Evolutionary conservation across 2,797 vertebrate species (phyloP).

Genomic region (Lateolabrax maculatus): DNA sequence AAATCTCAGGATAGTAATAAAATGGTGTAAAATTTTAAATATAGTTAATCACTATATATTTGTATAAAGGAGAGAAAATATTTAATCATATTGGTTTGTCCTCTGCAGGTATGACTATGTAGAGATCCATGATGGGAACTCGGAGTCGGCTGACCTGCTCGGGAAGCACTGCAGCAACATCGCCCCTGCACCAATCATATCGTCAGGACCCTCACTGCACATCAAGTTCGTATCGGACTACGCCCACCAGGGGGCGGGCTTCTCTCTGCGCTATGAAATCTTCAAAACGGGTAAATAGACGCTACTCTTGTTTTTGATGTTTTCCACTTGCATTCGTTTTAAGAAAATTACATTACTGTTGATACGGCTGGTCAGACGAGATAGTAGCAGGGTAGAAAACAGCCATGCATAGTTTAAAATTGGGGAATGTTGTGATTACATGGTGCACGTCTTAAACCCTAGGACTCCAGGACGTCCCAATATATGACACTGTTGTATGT

Average conservation of each 20-base stretch:
- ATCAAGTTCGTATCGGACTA: constrained; percentile 99
- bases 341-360: background rate
- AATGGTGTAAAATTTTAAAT: background rate
- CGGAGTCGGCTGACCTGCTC: constrained; percentile 91
- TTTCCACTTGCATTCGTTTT: background rate
- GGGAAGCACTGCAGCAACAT: constrained; percentile 99
- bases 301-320: background rate
- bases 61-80: background rate
- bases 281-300: constrained; percentile 92
- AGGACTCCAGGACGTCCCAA: accelerated
- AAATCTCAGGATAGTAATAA: background rate
- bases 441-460: constrained; percentile 16
- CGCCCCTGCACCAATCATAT: constrained; percentile 95
- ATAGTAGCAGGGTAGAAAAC: background rate
- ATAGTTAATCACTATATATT: background rate
- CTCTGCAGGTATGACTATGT: constrained; percentile 94
- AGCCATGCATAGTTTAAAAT: background rate
- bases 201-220: constrained; percentile 93
- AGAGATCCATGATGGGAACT: constrained; percentile 96
- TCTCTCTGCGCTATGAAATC: constrained; percentile 98
- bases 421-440: constrained; percentile 26
- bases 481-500: background rate
- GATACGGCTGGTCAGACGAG: background rate
- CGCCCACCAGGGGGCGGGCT: constrained; percentile 96
- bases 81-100: background rate